Percentiles rank a stretch among this genome's conserved stretches.
Evolutionary conservation across 2,888 invertebrate genomes (phyloP).

Genomic region (Dione juno): DNA sequence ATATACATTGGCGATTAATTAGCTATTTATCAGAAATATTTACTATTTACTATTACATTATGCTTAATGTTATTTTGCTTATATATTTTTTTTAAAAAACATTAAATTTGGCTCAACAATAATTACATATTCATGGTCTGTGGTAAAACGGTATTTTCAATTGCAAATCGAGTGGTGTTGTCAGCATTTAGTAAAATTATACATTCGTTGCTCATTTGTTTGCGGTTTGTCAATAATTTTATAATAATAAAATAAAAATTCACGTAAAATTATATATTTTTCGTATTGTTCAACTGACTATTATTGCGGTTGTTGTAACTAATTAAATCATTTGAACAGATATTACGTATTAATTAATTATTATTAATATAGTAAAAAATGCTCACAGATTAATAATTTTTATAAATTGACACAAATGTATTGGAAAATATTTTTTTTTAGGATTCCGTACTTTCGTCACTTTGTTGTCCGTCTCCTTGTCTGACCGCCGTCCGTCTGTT

Average conservation of each 20-base stretch:
- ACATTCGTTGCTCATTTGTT: slow-evolving; percentile 37
- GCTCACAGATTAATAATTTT: no score
- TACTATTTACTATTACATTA: no score
- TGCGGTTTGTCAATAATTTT: slow-evolving; percentile 33
- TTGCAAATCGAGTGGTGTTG: slow-evolving; percentile 35
- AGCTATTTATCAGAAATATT: no score
- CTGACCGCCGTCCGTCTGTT: no score
- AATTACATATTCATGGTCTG: slow-evolving; percentile 40
- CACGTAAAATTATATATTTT: slow-evolving; percentile 5
- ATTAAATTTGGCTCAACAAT: slow-evolving; percentile 29
- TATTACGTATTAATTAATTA: not conserved
- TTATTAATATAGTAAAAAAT: not conserved
- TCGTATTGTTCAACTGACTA: not conserved
- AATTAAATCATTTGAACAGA: slow-evolving; percentile 1
- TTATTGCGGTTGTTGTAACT: not conserved
- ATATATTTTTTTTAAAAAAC: slow-evolving; percentile 12
- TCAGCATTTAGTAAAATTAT: slow-evolving; percentile 39
- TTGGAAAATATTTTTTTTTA: no score
- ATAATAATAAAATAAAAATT: slow-evolving; percentile 29
- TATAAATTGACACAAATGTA: no score
- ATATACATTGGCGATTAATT: no score
- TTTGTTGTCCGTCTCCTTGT: no score
- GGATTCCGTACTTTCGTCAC: no score
- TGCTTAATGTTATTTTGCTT: not conserved
- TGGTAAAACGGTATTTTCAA: slow-evolving; percentile 40